Percentiles rank a stretch among this genome's conserved stretches.
These are phyloP conservation scores for Drosophila orosa DNA, from an alignment of 1,140 invertebrate species.

Conservation along the genomic window DNA sequence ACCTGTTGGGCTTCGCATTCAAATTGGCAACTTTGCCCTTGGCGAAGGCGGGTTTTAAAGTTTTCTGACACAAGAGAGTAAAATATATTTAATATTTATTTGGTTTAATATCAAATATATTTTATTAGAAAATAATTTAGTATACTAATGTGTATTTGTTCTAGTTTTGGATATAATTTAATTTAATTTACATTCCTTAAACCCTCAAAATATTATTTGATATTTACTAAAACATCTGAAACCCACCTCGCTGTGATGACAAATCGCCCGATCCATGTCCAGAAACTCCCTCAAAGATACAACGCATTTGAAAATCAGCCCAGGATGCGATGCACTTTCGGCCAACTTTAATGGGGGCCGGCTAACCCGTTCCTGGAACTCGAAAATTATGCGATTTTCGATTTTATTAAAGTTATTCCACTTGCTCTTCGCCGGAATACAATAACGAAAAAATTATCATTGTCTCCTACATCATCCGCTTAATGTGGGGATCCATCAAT, in stretches of 20 bases:
- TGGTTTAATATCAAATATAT: background rate
- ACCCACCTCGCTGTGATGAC: conserved; percentile 47
- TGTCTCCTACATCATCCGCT: conserved; percentile 78
- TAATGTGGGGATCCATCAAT: conserved; percentile 83
- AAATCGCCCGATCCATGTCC: conserved; percentile 53
- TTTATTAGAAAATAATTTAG: background rate
- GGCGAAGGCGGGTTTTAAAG: conserved; percentile 4
- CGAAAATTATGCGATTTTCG: conserved; percentile 73
- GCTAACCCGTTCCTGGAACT: conserved; percentile 61
- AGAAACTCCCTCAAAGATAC: conserved; percentile 52
- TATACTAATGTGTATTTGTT: background rate
- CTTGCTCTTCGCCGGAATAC: conserved; percentile 62
- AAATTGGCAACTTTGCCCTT: conserved; percentile 12
- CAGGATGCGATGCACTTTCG: conserved; percentile 40
- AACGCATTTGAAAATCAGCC: conserved; percentile 42
- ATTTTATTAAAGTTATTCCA: conserved; percentile 62
- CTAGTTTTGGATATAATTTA: background rate
- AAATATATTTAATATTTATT: background rate
- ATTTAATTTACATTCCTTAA: background rate
- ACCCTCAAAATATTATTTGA: background rate
- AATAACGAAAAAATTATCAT: conserved; percentile 79
- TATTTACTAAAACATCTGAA: background rate
- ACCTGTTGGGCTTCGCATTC: conserved; percentile 41
- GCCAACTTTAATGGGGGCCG: conserved; percentile 53
- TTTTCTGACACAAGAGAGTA: background rate